A percentile compares a stretch with the other conserved stretches of the same genome.
These are phyloP conservation scores for Turnix velox DNA, from an alignment of 2,113 vertebrate genomes.

Conservation along the genomic window DNA sequence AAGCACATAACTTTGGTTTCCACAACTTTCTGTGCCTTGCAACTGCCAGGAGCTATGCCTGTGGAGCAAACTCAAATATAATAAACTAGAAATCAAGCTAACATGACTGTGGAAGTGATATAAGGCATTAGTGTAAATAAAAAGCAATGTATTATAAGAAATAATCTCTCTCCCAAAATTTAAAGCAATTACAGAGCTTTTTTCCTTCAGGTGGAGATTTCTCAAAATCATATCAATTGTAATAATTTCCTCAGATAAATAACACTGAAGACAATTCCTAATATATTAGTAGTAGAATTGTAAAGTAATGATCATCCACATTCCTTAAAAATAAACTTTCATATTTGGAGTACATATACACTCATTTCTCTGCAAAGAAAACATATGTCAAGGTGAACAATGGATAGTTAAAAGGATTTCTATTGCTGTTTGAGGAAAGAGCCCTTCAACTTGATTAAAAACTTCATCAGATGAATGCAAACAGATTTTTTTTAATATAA, in stretches of 20 bases:
- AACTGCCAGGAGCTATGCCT: background rate
- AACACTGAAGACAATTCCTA: background rate
- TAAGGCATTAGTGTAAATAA: background rate
- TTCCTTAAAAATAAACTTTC: background rate
- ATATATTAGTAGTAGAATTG: background rate
- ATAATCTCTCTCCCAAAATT: background rate
- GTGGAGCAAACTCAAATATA: background rate
- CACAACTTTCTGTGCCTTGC: background rate
- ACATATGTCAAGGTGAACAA: background rate
- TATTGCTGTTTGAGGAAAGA: background rate
- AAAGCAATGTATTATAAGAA: background rate
- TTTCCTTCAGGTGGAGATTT: background rate
- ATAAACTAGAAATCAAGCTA: background rate
- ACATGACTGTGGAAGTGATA: background rate
- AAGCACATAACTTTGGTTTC: background rate
- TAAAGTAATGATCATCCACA: background rate
- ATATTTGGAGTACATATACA: background rate
- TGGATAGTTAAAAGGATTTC: background rate
- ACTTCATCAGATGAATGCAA: background rate
- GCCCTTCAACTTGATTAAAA: background rate
- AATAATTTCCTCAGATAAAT: background rate
- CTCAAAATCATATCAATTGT: background rate
- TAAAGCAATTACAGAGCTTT: background rate
- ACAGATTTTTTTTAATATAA: rapidly evolving
- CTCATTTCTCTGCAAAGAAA: background rate